Percentiles rank a stretch among this genome's conserved stretches.
These are phyloP conservation scores for Cliona cf. orientalis DNA, from an alignment of 37 sponge, comb jelly and placozoan genomes.

Conservation along the genomic window DNA sequence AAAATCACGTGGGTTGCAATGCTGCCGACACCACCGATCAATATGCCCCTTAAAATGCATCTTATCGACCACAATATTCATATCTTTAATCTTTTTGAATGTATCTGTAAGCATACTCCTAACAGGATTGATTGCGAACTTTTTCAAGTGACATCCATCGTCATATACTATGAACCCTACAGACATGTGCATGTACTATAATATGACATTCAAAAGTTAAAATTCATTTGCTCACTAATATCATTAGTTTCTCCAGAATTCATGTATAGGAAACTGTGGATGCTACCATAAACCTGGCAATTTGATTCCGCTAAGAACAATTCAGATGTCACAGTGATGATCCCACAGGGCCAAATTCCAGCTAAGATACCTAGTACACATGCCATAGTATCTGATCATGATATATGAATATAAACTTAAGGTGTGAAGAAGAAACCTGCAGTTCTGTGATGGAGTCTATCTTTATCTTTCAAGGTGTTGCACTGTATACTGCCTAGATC, in stretches of 20 bases:
- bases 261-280: slow-evolving; percentile 6
- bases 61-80: slow-evolving; percentile 38
- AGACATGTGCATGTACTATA: not conserved
- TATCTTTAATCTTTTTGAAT: slow-evolving; percentile 2
- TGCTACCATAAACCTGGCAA: slow-evolving; percentile 24
- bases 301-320: slow-evolving; percentile 20
- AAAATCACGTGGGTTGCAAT: slow-evolving; percentile 40
- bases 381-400: not conserved
- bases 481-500: no score
- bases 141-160: slow-evolving; percentile 37
- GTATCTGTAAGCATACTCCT: slow-evolving; percentile 3
- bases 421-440: slow-evolving; percentile 9
- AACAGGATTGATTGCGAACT: slow-evolving; percentile 16
- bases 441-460: slow-evolving; percentile 9
- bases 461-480: slow-evolving; percentile 37
- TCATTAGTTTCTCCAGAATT: not conserved
- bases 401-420: not conserved
- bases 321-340: not conserved
- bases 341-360: slow-evolving; percentile 49
- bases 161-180: slow-evolving; percentile 41
- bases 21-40: slow-evolving; percentile 38
- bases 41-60: slow-evolving; percentile 56
- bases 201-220: not conserved
- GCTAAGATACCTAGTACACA: slow-evolving; percentile 22
- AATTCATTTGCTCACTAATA: slow-evolving; percentile 1